These are phyloP conservation scores for Drosophila lacteicornis DNA, from an alignment of 1,140 invertebrate species.

Conservation along the genomic window DNA sequence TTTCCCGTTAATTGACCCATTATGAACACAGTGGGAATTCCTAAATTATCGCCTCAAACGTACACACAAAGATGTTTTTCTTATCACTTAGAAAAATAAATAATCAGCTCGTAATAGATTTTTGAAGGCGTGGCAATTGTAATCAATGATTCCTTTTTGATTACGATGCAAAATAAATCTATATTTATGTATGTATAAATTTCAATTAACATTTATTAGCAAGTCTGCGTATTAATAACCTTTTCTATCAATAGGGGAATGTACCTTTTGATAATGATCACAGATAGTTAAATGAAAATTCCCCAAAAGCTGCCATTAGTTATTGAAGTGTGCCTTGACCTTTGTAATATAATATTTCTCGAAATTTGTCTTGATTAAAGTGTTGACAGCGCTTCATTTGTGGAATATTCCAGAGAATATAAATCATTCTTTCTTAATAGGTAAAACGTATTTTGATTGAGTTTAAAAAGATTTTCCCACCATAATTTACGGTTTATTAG, in stretches of 20 bases:
- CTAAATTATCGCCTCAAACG: not conserved
- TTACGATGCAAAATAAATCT: not conserved
- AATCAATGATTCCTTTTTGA: not conserved
- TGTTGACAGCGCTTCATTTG: constrained; percentile 42
- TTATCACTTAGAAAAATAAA: constrained; percentile 16
- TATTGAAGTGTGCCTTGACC: not conserved
- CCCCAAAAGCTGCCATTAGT: not conserved
- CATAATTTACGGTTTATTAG: not conserved
- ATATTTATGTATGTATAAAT: not conserved
- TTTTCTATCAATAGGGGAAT: not conserved
- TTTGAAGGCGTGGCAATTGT: not conserved
- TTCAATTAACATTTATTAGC: not conserved
- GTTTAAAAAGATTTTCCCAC: constrained; percentile 14
- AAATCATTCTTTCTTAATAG: constrained; percentile 1
- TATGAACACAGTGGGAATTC: constrained; percentile 9
- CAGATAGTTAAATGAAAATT: not conserved
- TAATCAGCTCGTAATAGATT: constrained; percentile 3
- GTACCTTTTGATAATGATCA: not conserved
- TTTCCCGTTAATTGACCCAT: constrained; percentile 5
- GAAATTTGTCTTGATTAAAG: constrained; percentile 27
- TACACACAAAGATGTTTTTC: not conserved
- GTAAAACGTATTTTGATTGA: constrained; percentile 6
- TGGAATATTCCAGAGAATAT: constrained; percentile 41
- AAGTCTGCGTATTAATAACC: not conserved
- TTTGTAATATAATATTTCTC: constrained; percentile 11